phyloP scores from a whole-genome alignment of 2,113 vertebrate genomes.

The Nothocercus julius region DNA sequence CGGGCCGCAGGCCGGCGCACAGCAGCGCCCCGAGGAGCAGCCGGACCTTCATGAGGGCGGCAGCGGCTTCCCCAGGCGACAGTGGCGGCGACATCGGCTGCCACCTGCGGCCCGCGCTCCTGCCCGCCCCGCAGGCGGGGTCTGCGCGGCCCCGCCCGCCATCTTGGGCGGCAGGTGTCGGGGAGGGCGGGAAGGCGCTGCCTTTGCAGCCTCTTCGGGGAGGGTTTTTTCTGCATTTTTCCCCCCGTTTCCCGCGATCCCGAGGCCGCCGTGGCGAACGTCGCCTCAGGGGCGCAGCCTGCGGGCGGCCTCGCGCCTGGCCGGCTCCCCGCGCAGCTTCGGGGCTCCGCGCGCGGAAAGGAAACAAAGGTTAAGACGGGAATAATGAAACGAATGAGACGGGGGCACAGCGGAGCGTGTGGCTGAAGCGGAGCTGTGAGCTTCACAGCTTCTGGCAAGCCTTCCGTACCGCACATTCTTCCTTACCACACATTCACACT shows the following conservation, averaged over 20 bases:
- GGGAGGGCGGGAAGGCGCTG: too few species aligned
- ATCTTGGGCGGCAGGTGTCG: too few species aligned
- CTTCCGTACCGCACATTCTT: too few species aligned
- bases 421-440: accelerated
- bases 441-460: not conserved
- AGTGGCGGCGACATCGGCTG: accelerated
- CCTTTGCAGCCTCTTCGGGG: too few species aligned
- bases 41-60: not conserved
- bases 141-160: too few species aligned
- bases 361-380: not conserved
- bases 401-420: accelerated
- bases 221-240: not conserved
- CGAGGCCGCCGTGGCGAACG: accelerated
- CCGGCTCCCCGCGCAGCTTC: too few species aligned
- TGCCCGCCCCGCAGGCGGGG: not conserved
- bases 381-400: not conserved
- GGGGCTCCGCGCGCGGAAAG: too few species aligned
- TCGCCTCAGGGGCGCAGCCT: too few species aligned
- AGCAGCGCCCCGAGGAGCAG: not conserved
- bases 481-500: not conserved
- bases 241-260: accelerated
- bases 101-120: accelerated
- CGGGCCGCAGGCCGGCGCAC: not conserved
- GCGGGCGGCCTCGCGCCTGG: too few species aligned
- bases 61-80: accelerated